A percentile compares a stretch with the other conserved stretches of the same genome.
These are phyloP conservation scores for Ammodytes dubius DNA, from an alignment of 2,113 vertebrate species.

Conservation along the genomic window DNA sequence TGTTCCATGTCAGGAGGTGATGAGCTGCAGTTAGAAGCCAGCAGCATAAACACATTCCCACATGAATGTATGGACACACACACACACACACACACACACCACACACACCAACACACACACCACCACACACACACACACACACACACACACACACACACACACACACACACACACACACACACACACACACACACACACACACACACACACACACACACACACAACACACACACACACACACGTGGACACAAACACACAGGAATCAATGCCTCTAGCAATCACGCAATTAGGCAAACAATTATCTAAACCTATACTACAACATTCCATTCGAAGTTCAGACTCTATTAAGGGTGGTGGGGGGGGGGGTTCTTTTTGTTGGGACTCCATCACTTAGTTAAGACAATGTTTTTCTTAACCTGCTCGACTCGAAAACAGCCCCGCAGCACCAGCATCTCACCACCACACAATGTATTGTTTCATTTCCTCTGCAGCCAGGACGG, in stretches of 20 bases:
- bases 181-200: slow-evolving; percentile 1
- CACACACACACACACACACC: neutral
- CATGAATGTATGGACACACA: slow-evolving; percentile 23
- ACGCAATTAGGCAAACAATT: neutral
- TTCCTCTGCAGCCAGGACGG: slow-evolving; percentile 45
- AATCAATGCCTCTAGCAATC: neutral
- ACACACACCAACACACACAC: slow-evolving; percentile 34
- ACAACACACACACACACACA: neutral
- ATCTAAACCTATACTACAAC: neutral
- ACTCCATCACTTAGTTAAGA: slow-evolving; percentile 25
- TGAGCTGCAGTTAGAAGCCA: slow-evolving; percentile 53
- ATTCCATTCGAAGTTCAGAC: neutral
- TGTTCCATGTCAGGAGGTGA: slow-evolving; percentile 43
- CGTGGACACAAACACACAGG: no score
- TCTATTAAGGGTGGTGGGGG: neutral
- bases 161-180: slow-evolving; percentile 6
- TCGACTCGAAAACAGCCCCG: neutral
- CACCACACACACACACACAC: neutral
- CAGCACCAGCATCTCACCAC: slow-evolving; percentile 10
- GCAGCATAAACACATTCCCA: slow-evolving; percentile 42
- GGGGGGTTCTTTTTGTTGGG: neutral
- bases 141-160: slow-evolving; percentile 42
- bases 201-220: neutral
- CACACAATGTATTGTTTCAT: slow-evolving; percentile 45
- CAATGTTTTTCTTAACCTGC: slow-evolving; percentile 37